A percentile compares a stretch with the other conserved stretches of the same genome.
These are phyloP conservation scores for Crypturellus undulatus DNA, from an alignment of 2,113 vertebrate species.

Conservation along the genomic window DNA sequence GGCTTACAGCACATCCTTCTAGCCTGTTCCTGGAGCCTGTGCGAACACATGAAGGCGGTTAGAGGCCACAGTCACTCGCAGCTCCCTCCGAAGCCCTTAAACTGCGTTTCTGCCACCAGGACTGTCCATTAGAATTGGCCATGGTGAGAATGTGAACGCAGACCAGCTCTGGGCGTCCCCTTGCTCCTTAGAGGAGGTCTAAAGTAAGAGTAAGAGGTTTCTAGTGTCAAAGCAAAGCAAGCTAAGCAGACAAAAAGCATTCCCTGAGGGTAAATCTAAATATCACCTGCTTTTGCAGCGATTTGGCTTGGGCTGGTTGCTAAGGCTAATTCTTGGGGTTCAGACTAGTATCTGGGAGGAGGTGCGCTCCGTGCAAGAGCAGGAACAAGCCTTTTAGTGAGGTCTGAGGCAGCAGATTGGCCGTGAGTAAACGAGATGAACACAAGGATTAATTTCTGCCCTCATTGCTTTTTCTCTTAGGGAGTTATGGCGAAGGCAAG, in stretches of 20 bases:
- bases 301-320: neutral
- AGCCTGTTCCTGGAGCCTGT: neutral
- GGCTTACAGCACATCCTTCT: neutral
- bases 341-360: neutral
- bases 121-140: neutral
- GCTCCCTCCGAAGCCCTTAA: neutral
- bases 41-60: slow-evolving; percentile 2
- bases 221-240: neutral
- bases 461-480: neutral
- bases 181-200: neutral
- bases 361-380: neutral
- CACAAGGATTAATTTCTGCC: neutral
- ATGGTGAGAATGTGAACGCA: neutral
- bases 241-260: neutral
- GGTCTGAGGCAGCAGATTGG: neutral
- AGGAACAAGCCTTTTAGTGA: neutral
- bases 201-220: neutral
- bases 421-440: neutral
- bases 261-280: neutral
- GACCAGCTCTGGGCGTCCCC: neutral
- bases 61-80: neutral
- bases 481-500: neutral
- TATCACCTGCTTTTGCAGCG: neutral
- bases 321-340: neutral
- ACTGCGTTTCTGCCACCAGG: neutral